Percentiles rank a stretch among this genome's conserved stretches.
These are phyloP conservation scores for Pecten maximus DNA, from an alignment of 2,888 invertebrate genomes.

Conservation along the genomic window DNA sequence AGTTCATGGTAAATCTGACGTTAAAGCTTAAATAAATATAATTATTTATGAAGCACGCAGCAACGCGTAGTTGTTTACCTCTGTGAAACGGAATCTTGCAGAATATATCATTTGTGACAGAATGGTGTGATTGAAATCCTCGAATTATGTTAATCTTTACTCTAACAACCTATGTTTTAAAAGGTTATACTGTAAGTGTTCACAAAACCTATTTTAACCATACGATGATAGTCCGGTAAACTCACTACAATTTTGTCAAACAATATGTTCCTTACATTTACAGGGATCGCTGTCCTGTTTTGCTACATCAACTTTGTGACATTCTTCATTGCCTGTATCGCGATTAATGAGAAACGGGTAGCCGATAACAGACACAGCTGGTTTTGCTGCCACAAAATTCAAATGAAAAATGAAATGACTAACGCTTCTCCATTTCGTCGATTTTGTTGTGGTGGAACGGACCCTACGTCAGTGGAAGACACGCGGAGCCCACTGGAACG, in stretches of 20 bases:
- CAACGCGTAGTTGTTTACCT: no score
- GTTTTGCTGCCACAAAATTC: constrained; percentile 39
- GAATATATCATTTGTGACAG: not conserved
- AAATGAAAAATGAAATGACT: not conserved
- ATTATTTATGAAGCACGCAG: no score
- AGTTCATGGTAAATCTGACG: no score
- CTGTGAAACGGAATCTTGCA: not conserved
- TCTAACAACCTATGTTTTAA: not conserved
- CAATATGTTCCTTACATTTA: constrained; percentile 19
- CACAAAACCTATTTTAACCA: no score
- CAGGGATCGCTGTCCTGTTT: constrained; percentile 60
- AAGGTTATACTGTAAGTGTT: no score
- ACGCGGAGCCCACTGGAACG: constrained; percentile 69
- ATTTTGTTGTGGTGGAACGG: constrained; percentile 79
- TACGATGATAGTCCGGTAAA: no score
- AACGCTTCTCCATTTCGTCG: constrained; percentile 45
- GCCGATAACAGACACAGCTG: constrained; percentile 68
- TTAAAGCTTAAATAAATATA: no score
- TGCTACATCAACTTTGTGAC: constrained; percentile 65
- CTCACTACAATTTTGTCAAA: not conserved
- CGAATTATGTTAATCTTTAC: not conserved
- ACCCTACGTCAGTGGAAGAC: constrained; percentile 57
- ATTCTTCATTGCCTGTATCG: constrained; percentile 61
- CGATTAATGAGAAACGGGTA: constrained; percentile 82
- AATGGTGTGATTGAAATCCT: not conserved